Conservation (phyloP, 1,140 invertebrate species). For the Sitophilus oryzae region DNA sequence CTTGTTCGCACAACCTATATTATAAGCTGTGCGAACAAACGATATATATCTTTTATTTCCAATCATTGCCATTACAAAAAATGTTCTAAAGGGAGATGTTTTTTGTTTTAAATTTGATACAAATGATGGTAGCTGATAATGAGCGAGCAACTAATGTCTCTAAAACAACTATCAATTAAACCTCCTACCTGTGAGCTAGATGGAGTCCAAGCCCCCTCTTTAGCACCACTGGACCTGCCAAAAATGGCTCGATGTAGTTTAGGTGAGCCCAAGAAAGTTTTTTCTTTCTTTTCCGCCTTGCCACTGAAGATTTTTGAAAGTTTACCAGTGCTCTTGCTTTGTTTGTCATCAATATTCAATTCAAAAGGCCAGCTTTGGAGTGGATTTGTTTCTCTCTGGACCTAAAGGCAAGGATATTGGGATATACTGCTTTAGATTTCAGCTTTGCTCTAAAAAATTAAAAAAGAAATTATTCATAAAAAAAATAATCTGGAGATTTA, state of each 20-base stretch:
- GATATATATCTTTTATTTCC: too few species aligned
- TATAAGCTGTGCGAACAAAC: too few species aligned
- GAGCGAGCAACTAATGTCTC: too few species aligned
- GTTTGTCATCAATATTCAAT: constrained; percentile 52
- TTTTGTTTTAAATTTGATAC: too few species aligned
- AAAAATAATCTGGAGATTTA: too few species aligned
- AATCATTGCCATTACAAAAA: too few species aligned
- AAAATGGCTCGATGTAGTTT: constrained; percentile 58
- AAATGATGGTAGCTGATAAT: too few species aligned
- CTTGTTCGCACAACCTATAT: too few species aligned
- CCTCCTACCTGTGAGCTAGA: constrained; percentile 25
- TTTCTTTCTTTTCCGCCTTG: constrained; percentile 45
- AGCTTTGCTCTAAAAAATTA: constrained; percentile 41
- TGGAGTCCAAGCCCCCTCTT: constrained; percentile 20
- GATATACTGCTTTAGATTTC: constrained; percentile 56
- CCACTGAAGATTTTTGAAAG: constrained; percentile 46
- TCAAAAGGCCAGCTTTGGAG: constrained; percentile 50
- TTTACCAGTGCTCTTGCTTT: constrained; percentile 39
- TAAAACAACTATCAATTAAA: too few species aligned
- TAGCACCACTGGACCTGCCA: constrained; percentile 38
- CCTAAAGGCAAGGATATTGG: constrained; percentile 49
- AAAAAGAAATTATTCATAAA: too few species aligned
- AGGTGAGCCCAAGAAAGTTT: constrained; percentile 55
- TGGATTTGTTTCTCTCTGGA: constrained; percentile 38
- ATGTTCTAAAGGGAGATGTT: too few species aligned